Base-by-base conservation (phyloP, 2,797 vertebrate species). In the Neopelma chrysocephalum region DNA sequence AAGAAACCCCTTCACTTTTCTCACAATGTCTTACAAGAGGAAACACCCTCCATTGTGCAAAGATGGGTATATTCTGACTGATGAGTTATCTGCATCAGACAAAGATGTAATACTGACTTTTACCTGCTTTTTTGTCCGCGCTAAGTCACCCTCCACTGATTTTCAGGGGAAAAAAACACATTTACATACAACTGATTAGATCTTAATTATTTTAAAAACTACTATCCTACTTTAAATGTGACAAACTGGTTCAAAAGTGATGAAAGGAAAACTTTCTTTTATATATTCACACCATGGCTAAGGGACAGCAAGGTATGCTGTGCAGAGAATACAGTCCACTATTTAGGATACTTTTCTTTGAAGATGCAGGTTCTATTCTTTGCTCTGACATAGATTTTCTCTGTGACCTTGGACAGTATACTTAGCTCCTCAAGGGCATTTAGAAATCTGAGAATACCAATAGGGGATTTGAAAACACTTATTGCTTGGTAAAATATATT, bases 341-440 rank as follows among this genome's bases (percentile, higher is more conserved):
- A 57, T 68, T 77, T 80, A 53, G 72, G 45, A 45, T 82, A 29
- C 34, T 88, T 69, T 32, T 65, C 42, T 58, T 69, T 20, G 11
- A 77, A 87, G 57, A 76, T 69, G 17, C 10, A 62, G 9, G 6
- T 86, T 89, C 76, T 82, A 0, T 86, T 87, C 77, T 82, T 83
- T 93, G 25, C n/a, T 86, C 38, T 90, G 82, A 68, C 34, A 51
- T 36, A 72, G 43, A 76, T 86, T 91, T 94, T 71, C 72, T 86
- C 15, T 54, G 50, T 90, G 77, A 82, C 77, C 80, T 87, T 85
- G 72, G 34, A 32, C 15, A 93, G 42, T 32, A 36, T 45, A 68
- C 25, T 82, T 32, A 38, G 32, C n/a, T 84, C 42, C 51, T 87
- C 53, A 89, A 87, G 64, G 81, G 14, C 68, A 73, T 54, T 79